Base-by-base conservation (phyloP, 2,113 vertebrate genomes). In the Podilymbus podiceps region DNA sequence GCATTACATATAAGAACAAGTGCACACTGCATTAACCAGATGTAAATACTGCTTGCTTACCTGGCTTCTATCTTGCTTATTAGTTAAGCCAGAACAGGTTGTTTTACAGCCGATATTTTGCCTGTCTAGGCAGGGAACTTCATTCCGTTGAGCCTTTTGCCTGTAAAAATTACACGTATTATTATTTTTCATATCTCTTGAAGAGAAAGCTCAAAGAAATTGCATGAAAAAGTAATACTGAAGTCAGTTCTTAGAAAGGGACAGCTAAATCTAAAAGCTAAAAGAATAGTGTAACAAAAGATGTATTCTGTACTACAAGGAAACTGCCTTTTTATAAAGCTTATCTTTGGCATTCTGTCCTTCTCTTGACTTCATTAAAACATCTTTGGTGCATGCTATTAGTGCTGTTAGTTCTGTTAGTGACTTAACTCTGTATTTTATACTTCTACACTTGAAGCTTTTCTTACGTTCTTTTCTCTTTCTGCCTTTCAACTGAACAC, bases 391-490 rank as follows among this genome's bases (percentile, higher is more conserved):
- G 98, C 96, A 98, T 98, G 96, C 97, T 96, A 7, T 72, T 95
- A 95, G 89, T 97, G 95, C 97, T 98, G 80, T 96, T 97, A 97
- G 96, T 98, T 97, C 94, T 92, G 94, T 90, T 83, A 90, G 93
- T 96, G 78, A 88, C 97, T 97, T 85, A 96, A 83, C 90, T 97
- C 97, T 98, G 71, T 97, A 78, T 95, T 97, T 96, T 97, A 87
- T 93, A 63, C 83, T 95, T 97, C 95, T 90, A 30, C 49, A 60
- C 96, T 95, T 97, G 73, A 95, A 96, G 77, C 97, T 97, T 95
- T 98, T 98, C 98, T 98, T 95, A 98, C 55, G 74, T 97, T 98
- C 98, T 98, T 97, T 98, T 98, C 98, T 98, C 96, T 98, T 98
- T 98, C 98, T 98, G 35, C 98, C 97, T 98, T 98, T 97, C 81